Evolutionary conservation across 64 coral and sea anemone species (phyloP), one percentile per base, ranked within the genome.

Genomic region (Pocillopora verrucosa): DNA sequence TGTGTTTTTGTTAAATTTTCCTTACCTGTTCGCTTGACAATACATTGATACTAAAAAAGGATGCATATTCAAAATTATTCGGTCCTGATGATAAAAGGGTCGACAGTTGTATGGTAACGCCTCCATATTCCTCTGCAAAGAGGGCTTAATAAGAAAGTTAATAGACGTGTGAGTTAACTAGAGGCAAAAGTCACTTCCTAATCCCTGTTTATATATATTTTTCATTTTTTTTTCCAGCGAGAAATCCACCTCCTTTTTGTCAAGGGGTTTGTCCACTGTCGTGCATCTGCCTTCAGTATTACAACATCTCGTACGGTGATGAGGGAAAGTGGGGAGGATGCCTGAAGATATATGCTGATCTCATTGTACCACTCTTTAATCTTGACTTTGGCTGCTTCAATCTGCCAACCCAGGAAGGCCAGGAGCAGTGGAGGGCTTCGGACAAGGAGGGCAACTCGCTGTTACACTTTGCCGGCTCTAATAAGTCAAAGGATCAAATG

Each of bases 251-350:
- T 15, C 64, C 82, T 17, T 72, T 85, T 72, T 85, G 82, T n/a
- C 64, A 85, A 41, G 82, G 82, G 7, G 13, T 58, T 15, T 57
- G 15, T 24, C 82, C 82, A 11, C 1, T 34, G 0, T 36, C 82
- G 12, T 85, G 68, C 20, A 72, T 85, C 17, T 85, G 82, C 57
- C 63, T 15, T 17, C 69, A 85, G 64, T 72, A 72, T 37, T 72
- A 35, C 82, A 85, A 85, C 11, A 72, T 85, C 38, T 72, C 82
- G 6, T 85, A 85, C 65, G 82, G 82, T 13, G 82, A 85, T 72
- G 65, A 85, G 12, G 15, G 57, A 36, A 85, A 85, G 22, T 85
- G 82, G 82, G 82, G 82, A 56, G 82, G 82, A 5, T 85, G 82
- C 38, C 82, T 85, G 16, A 65, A 85, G 64, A 72, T 85, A 11